Percentiles rank a stretch among this genome's conserved stretches.
These are phyloP conservation scores for Myotis vivesi DNA, from an alignment of 2,797 vertebrate genomes.

Conservation along the genomic window DNA sequence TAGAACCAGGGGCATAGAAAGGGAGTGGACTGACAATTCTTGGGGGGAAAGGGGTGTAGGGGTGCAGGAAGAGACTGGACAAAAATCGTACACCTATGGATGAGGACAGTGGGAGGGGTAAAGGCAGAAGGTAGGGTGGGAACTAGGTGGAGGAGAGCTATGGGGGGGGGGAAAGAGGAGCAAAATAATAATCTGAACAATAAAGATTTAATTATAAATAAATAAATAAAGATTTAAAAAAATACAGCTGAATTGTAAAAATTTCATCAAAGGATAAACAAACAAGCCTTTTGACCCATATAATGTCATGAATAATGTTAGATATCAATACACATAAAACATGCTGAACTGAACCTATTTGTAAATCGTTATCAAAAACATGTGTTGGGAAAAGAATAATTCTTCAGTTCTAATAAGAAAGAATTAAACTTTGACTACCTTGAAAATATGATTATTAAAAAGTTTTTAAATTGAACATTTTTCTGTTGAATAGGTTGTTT, in stretches of 20 bases:
- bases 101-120: too few species aligned
- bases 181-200: too few species aligned
- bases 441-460: not conserved
- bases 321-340: not conserved
- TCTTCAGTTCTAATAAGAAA: not conserved
- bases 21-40: too few species aligned
- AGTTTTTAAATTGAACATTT: not conserved
- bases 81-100: too few species aligned
- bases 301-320: not conserved
- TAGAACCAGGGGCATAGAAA: too few species aligned
- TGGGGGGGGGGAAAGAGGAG: too few species aligned
- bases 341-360: not conserved
- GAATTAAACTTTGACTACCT: not conserved
- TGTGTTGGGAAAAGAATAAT: not conserved
- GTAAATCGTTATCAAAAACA: slow-evolving; percentile 5
- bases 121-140: too few species aligned
- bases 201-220: too few species aligned
- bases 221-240: too few species aligned
- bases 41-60: too few species aligned
- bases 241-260: not conserved
- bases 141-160: too few species aligned
- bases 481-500: not conserved
- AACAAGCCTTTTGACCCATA: not conserved
- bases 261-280: not conserved
- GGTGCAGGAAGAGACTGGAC: too few species aligned